Conservation (phyloP, 2,888 invertebrate genomes). For the Abrostola triplasia region DNA sequence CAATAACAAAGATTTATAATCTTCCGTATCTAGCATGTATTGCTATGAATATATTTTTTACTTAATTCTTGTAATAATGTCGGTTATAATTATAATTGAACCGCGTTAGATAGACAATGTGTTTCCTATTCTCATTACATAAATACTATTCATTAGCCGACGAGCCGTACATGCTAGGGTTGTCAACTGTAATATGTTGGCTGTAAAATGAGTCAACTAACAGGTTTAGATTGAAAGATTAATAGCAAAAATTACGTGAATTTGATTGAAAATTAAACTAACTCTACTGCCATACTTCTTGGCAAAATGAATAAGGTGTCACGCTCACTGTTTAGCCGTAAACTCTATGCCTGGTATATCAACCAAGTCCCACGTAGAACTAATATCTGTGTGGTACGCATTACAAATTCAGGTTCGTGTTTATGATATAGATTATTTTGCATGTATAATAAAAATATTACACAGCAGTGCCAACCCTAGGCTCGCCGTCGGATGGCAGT, state of each 20-base stretch:
- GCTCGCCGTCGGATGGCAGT: constrained; percentile 5
- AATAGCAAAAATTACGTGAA: background rate
- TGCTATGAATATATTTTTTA: constrained; percentile 17
- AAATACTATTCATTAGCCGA: constrained; percentile 69
- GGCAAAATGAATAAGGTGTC: no score
- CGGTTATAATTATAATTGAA: constrained; percentile 52
- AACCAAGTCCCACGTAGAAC: no score
- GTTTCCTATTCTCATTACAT: constrained; percentile 70
- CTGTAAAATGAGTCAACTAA: constrained; percentile 5
- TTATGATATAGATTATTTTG: no score
- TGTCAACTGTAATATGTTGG: constrained; percentile 20
- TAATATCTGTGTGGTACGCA: no score
- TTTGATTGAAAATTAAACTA: no score
- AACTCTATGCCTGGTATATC: no score
- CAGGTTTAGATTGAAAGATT: background rate
- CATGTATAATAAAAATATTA: background rate
- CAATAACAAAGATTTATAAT: background rate
- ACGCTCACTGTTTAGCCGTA: no score
- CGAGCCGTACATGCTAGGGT: constrained; percentile 57
- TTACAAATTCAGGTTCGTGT: no score
- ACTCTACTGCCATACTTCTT: no score
- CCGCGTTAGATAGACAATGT: constrained; percentile 62
- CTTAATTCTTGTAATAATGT: constrained; percentile 29
- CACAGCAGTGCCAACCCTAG: background rate
- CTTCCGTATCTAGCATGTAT: background rate